Percentiles rank a stretch among this genome's conserved stretches.
These are phyloP conservation scores for Nerophis ophidion DNA, from an alignment of 2,113 vertebrate species.

Conservation along the genomic window DNA sequence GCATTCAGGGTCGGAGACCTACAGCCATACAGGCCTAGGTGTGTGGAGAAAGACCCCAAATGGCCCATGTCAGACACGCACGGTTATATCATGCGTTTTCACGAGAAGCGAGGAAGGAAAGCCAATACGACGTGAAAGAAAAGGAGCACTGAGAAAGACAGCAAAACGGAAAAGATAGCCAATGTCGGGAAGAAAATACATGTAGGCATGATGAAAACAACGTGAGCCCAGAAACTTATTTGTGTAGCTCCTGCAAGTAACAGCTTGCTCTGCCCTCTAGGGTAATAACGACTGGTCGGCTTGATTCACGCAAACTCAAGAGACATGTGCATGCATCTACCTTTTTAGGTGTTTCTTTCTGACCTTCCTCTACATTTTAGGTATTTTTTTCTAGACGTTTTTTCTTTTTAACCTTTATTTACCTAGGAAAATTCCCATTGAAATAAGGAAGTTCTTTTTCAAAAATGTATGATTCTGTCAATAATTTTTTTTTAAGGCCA, in stretches of 20 bases:
- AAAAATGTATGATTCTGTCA: too few relatives aligned
- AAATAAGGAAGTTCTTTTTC: too few relatives aligned
- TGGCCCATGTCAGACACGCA: slow-evolving; percentile 9
- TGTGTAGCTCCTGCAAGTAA: slow-evolving; percentile 16
- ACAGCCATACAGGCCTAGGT: slow-evolving; percentile 25
- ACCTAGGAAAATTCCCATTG: too few relatives aligned
- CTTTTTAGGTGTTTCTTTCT: slow-evolving; percentile 11
- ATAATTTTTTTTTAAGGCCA: too few relatives aligned
- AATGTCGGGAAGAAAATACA: not conserved
- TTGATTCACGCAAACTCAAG: slow-evolving; percentile 30
- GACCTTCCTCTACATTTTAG: not conserved
- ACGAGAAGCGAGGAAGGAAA: not conserved
- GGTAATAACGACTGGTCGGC: slow-evolving; percentile 28
- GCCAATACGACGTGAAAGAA: not conserved
- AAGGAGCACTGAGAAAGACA: not conserved
- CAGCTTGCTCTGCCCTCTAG: slow-evolving; percentile 38
- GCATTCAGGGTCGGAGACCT: slow-evolving; percentile 25
- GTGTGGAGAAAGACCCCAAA: slow-evolving; percentile 20
- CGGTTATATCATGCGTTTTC: slow-evolving; percentile 1
- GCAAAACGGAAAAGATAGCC: slow-evolving; percentile 14
- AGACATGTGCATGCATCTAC: slow-evolving; percentile 29
- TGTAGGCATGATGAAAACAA: not conserved
- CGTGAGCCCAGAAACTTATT: slow-evolving; percentile 6
- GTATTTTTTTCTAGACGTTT: not conserved
- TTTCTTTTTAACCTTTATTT: too few relatives aligned